Conservation (phyloP, 1,140 invertebrate species). For the Drosophila lacteicornis region DNA sequence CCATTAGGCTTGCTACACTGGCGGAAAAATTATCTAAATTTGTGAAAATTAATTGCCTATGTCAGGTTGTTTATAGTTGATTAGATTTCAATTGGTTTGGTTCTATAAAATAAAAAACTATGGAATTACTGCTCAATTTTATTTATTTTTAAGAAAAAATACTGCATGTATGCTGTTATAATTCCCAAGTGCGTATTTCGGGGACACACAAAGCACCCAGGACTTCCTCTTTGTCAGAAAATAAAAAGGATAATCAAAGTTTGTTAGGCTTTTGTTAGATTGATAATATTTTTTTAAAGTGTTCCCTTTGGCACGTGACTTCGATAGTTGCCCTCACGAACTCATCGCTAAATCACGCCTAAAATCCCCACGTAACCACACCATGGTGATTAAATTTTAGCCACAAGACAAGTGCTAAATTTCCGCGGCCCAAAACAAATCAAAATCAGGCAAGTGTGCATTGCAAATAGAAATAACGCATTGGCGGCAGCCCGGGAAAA, state of each 20-base stretch:
- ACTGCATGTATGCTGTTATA: not conserved
- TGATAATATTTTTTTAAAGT: not conserved
- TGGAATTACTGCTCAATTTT: too few species aligned
- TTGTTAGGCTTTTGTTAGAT: rapidly evolving
- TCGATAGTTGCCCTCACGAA: constrained; percentile 15
- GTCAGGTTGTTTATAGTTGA: too few species aligned
- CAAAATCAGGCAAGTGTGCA: constrained; percentile 47
- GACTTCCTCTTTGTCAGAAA: too few species aligned
- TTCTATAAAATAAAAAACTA: too few species aligned
- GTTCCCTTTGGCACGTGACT: not conserved
- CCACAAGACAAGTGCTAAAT: constrained; percentile 76
- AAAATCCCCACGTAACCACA: not conserved
- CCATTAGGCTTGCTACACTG: constrained; percentile 12
- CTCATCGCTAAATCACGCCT: constrained; percentile 5
- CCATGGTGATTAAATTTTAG: constrained; percentile 62
- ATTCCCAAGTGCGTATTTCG: too few species aligned
- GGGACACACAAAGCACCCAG: too few species aligned
- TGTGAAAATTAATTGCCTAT: too few species aligned
- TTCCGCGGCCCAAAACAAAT: constrained; percentile 63
- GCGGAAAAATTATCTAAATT: too few species aligned
- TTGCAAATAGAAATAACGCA: constrained; percentile 49
- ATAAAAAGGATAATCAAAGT: not conserved
- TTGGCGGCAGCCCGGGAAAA: not conserved
- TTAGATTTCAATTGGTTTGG: too few species aligned
- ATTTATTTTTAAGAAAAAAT: not conserved